Evolutionary conservation across 2,797 vertebrate genomes (phyloP).

Genomic region (Pseudopleuronectes americanus): DNA sequence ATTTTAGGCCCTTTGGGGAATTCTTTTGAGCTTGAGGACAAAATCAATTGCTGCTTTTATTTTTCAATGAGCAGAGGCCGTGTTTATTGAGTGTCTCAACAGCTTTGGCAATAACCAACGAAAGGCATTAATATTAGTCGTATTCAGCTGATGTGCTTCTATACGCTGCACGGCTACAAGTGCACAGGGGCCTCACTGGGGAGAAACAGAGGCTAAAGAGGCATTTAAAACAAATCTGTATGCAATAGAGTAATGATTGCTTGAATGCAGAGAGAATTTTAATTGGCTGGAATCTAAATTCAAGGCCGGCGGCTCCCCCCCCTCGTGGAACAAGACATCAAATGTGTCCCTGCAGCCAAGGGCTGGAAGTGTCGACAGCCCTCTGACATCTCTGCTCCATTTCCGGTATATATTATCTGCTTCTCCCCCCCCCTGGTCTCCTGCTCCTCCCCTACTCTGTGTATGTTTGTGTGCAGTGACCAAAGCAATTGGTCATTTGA

Average conservation of each 20-base stretch:
- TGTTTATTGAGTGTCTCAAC: conserved; percentile 36
- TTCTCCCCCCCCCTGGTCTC: too few relatives aligned
- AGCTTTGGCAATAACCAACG: conserved; percentile 23
- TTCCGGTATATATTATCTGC: conserved; percentile 51
- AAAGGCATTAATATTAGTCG: conserved; percentile 14
- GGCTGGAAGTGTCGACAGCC: conserved; percentile 57
- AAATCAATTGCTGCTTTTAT: conserved; percentile 47
- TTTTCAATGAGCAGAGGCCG: conserved; percentile 27
- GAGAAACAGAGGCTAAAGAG: conserved; percentile 22
- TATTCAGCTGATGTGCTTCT: conserved; percentile 12
- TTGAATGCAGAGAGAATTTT: conserved; percentile 46
- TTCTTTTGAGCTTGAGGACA: conserved; percentile 22
- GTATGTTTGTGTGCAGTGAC: conserved; percentile 19
- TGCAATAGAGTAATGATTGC: conserved; percentile 50
- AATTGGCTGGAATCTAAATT: conserved; percentile 63
- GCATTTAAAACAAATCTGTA: conserved; percentile 61
- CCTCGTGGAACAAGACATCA: conserved; percentile 71
- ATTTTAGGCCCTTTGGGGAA: conserved; percentile 33
- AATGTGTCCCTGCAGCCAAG: conserved; percentile 54
- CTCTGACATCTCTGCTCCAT: conserved; percentile 56
- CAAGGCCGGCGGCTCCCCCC: conserved; percentile 35
- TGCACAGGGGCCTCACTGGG: conserved; percentile 15
- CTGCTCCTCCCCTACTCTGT: neutral
- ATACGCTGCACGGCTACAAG: neutral
- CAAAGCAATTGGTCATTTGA: conserved; percentile 48